Evolutionary conservation across 2,113 vertebrate genomes (phyloP).

Genomic region (Dendrocopos noguchii): DNA sequence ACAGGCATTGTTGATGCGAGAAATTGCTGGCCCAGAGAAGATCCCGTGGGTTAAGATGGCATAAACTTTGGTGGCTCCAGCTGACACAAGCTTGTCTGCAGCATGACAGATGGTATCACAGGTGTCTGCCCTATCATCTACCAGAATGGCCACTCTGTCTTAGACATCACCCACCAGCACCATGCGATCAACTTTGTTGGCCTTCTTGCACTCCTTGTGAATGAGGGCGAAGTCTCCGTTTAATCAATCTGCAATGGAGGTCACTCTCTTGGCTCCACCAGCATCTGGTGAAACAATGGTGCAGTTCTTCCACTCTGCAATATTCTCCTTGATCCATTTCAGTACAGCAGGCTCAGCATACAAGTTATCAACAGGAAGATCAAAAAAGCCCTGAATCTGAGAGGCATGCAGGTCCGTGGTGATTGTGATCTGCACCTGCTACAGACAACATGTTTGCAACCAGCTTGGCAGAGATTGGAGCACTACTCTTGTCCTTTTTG

Average conservation of each 20-base stretch:
- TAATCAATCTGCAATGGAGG: slow-evolving; percentile 94
- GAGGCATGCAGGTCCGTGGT: slow-evolving; percentile 99
- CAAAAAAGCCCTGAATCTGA: slow-evolving; percentile 99
- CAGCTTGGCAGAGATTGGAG: slow-evolving; percentile 97
- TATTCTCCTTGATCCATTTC: slow-evolving; percentile 98
- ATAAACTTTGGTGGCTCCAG: slow-evolving; percentile 97
- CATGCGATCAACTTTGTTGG: slow-evolving; percentile 98
- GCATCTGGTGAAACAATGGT: slow-evolving; percentile 97
- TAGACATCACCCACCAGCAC: slow-evolving; percentile 96
- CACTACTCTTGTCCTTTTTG: slow-evolving; percentile 95
- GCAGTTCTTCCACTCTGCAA: slow-evolving; percentile 95
- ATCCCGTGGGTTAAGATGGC: slow-evolving; percentile 97
- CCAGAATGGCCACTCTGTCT: slow-evolving; percentile 93
- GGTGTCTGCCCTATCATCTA: slow-evolving; percentile 98
- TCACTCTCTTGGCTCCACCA: slow-evolving; percentile 98
- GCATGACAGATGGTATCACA: slow-evolving; percentile 97
- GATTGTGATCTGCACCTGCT: slow-evolving; percentile 95
- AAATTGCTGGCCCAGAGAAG: slow-evolving; percentile 96
- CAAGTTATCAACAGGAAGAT: slow-evolving; percentile 97
- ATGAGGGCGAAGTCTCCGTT: slow-evolving; percentile 99
- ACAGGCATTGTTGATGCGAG: slow-evolving; percentile 95
- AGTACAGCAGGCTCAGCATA: slow-evolving; percentile 97
- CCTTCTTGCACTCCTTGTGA: slow-evolving; percentile 98
- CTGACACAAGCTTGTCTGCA: slow-evolving; percentile 95
- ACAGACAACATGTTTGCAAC: slow-evolving; percentile 99